Evolutionary conservation across 1,140 invertebrate genomes (phyloP).

Genomic region (Aphidius gifuensis): DNA sequence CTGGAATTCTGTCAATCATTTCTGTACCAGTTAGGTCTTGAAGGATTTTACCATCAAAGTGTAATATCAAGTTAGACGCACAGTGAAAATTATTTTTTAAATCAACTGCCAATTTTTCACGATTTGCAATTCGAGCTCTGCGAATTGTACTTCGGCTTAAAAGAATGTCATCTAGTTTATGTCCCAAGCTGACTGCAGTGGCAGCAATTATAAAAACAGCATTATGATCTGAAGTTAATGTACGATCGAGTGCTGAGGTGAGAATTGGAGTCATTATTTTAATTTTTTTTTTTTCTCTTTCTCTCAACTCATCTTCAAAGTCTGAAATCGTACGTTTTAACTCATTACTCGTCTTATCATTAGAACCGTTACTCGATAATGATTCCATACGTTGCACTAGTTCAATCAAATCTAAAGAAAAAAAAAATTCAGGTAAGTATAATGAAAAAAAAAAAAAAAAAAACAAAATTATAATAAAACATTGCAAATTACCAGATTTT

Average conservation of each 20-base stretch:
- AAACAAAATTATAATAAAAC: too few relatives aligned
- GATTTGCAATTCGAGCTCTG: conserved; percentile 7
- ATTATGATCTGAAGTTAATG: conserved; percentile 24
- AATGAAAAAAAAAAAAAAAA: too few relatives aligned
- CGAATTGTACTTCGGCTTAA: conserved; percentile 23
- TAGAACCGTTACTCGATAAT: too few relatives aligned
- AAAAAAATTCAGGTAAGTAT: too few relatives aligned
- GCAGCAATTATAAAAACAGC: conserved; percentile 28
- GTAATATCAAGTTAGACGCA: conserved; percentile 17
- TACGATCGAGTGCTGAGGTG: conserved; percentile 29
- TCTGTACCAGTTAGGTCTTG: conserved; percentile 10
- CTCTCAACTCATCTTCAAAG: background rate
- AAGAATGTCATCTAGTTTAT: conserved; percentile 17
- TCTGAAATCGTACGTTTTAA: background rate
- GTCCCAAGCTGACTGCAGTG: conserved; percentile 20
- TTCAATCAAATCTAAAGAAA: too few relatives aligned
- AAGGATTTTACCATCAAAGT: conserved; percentile 31
- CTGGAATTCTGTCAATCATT: conserved; percentile 22
- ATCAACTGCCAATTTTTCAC: conserved; percentile 22
- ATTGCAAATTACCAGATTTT: too few relatives aligned
- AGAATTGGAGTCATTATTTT: conserved; percentile 21
- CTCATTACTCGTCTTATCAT: too few relatives aligned
- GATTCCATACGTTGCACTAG: too few relatives aligned
- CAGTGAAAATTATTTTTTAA: conserved; percentile 25
- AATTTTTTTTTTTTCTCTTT: conserved; percentile 3